Base-by-base conservation (phyloP, 2,888 invertebrate species). In the Vesta saturnalis region DNA sequence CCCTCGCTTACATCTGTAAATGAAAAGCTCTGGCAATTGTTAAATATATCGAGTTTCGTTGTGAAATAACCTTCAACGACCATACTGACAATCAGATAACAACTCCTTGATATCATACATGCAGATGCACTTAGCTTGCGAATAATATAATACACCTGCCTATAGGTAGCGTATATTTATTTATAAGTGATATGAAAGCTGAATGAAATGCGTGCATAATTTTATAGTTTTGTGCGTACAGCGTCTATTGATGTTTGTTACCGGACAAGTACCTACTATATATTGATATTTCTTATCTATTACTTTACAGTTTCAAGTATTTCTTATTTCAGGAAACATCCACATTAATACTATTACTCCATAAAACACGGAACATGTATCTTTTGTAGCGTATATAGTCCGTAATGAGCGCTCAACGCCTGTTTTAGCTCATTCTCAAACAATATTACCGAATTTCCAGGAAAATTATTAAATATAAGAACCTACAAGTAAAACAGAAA, bases 1-100 rank as follows among this genome's bases (percentile, higher is more conserved):
- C 62, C 60, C 57, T 68, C 55, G 56, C 21, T 69, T 64, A 56
- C 60, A 60, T 64, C 64, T 69, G 64, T 19, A 61, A 64, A 60
- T 64, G 61, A 69, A 68, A 60, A 22, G 64, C 63, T 59, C 35
- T 57, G 22, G 23, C 56, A 64, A 69, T 69, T 64, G 57, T 39
- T 23, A 46, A 39, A 60, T 47, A 54, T 56, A 62, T 56, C 54
- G 66, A 66, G 56, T 56, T 60, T 18, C 49, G 52, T 56, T 60
- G 52, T 56, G 54, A 52, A 14, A 60, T 60, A 56, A 64, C 60
- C 59, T 52, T 66, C 60, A 65, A 60, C 35, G 56, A 47, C 22
- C 35, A 55, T 54, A 59, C 30, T 52, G 49, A 58, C 39, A 58
- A 58, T 64, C 46, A 64, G 30, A 43, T 30, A n/a, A 30, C 30